Base-by-base conservation (phyloP, 2,797 vertebrate genomes). In the Leucoraja ocellata region DNA sequence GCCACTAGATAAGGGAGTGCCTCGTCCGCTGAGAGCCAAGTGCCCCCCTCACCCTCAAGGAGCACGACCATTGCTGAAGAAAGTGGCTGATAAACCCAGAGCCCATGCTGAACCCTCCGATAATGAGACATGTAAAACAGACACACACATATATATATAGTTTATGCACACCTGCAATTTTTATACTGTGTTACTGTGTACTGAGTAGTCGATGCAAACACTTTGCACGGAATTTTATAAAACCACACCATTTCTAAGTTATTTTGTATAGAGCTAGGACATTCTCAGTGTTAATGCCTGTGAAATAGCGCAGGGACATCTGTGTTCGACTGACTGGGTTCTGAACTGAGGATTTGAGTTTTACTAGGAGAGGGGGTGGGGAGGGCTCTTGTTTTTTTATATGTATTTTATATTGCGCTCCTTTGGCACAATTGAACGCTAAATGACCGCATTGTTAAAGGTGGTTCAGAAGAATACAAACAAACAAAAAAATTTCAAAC, bases 1-100 rank as follows among this genome's bases (percentile, higher is more conserved):
- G 96, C 95, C 99, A 99, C 96, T 99, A 99, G 96, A 54, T 32
- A 36, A 54, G 23, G 25, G 90, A 74, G 71, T 54, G 36, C 68
- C 32, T 88, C 84, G 4, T 36, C 36, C 71, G n/a, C 23, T 54
- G 39, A 76, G 71, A 88, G 84, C 61, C 71, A 74, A 74, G 90
- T 46, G 39, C 90, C 90, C 90, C 83, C 84, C 61, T 16, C 28
- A 65, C n/a, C n/a, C 63, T 88, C 84, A 88, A 65, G 2, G 14
- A 88, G 84, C 84, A 88, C 10, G 84, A 88, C 32, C 63, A 88
- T 88, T 63, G 2, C n/a, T 68, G n/a, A 65, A 88, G 84, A 88
- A 88, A 23, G 68, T 21, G 32, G 84, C 61, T n/a, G n/a, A 88
- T 32, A 68, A 88, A 68, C n/a, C 23, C 81, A 84, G 58, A 61